Conservation (phyloP, 2,888 invertebrate genomes). For the Orthonevra nobilis region DNA sequence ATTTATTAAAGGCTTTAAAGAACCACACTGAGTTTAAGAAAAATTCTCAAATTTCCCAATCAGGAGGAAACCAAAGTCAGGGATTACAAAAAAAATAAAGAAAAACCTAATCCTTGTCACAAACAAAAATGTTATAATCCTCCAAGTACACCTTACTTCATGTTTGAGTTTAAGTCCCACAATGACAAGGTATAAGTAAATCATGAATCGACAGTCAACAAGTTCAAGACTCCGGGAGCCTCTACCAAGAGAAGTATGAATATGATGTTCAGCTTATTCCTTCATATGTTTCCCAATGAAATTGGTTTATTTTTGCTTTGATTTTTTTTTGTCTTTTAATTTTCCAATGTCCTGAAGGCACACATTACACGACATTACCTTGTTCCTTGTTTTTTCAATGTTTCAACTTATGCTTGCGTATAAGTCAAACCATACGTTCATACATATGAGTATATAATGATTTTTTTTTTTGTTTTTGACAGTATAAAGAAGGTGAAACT, state of each 20-base stretch:
- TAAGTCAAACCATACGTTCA: too few relatives aligned
- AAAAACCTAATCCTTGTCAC: too few relatives aligned
- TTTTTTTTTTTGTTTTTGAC: conserved; percentile 5
- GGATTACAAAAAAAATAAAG: too few relatives aligned
- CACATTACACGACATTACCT: conserved; percentile 16
- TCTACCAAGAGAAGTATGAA: neutral
- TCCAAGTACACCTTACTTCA: conserved; percentile 3
- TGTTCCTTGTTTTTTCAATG: too few relatives aligned
- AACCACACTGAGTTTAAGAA: too few relatives aligned
- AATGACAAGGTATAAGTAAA: conserved; percentile 16
- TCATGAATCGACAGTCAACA: conserved; percentile 32
- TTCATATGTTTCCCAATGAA: conserved; percentile 47
- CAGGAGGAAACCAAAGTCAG: too few relatives aligned
- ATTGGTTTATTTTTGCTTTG: conserved; percentile 42
- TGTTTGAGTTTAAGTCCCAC: neutral
- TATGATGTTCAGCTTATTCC: conserved; percentile 48
- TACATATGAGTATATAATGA: too few relatives aligned
- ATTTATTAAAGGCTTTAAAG: too few relatives aligned
- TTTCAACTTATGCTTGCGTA: too few relatives aligned
- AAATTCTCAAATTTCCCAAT: too few relatives aligned
- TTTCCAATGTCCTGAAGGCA: conserved; percentile 17
- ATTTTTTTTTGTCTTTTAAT: too few relatives aligned
- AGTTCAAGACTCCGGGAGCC: conserved; percentile 3
- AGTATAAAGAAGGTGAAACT: conserved; percentile 20
- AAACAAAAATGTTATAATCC: too few relatives aligned